Evolutionary conservation across 2,797 vertebrate species (phyloP), one percentile per base, ranked within the genome.

Genomic region (Semaprochilodus insignis): DNA sequence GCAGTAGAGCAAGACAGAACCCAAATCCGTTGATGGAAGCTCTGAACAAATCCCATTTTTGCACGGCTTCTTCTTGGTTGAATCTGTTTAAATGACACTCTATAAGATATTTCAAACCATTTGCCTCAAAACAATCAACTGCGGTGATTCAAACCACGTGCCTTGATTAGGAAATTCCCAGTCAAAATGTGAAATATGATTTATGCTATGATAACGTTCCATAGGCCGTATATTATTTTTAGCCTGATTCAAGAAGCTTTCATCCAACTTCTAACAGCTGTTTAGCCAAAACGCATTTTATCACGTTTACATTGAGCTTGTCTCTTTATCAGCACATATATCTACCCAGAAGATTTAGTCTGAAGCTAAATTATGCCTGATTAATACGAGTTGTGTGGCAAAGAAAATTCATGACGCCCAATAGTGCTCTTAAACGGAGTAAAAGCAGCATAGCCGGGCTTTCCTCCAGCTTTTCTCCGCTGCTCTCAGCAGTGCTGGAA

Each of bases 21-120:
- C 86, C 86, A 78, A 89, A 89, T 89, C 78, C 89, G 90, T 88
- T 75, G 73, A n/a, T 40, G 60, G 17, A 75, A 57, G 62, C 23
- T 69, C 36, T 51, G 40, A 78, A 74, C 59, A 27, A 78, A 78
- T 78, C 59, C 31, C 27, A 59, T 65, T 48, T 66, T 82, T 34
- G 16, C 54, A 34, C n/a, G 13, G 2, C 11, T 44, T 8, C 48
- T 76, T 10, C 74, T 62, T 7, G 62, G 25, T 23, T 23, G 2
- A 59, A 71, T n/a, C 65, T 55, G 67, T 71, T 66, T 0, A 67
- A 78, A 54, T 52, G 27, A 4, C 2, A 40, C 23, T 59, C 36
- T 59, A 60, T 66, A 0, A 54, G 67, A 54, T 65, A 51, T 65
- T 27, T 77, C 17, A 27, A 27, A 2, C 19, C 6, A 19, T 77